Conservation (phyloP, 2,888 invertebrate species). For the Agriotes lineatus region DNA sequence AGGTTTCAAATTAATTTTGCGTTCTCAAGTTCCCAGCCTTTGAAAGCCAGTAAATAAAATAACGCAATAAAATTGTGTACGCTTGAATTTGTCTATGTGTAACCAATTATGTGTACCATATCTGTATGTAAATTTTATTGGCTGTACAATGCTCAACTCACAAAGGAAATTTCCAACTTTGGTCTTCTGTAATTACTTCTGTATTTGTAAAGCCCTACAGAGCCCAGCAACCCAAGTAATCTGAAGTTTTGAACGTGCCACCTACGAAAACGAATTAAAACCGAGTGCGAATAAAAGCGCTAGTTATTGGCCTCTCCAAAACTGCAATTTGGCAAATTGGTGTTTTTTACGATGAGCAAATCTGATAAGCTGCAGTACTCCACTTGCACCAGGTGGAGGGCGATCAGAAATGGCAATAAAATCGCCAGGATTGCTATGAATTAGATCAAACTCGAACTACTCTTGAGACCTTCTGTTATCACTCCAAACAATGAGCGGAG, state of each 20-base stretch:
- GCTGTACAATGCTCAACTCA: slow-evolving; percentile 1
- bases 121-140: slow-evolving; percentile 12
- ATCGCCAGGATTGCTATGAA: no score
- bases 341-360: not conserved
- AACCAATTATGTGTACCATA: not conserved
- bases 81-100: not conserved
- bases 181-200: not conserved
- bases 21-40: no score
- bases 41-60: no score
- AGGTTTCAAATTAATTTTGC: no score
- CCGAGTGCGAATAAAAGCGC: no score
- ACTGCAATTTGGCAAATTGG: no score
- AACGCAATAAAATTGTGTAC: no score
- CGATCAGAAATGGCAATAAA: no score
- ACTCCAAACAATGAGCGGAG: not conserved
- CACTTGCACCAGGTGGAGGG: not conserved
- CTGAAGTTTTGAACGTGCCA: not conserved
- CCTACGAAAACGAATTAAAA: not conserved
- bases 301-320: no score
- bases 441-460: no score
- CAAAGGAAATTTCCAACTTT: slow-evolving; percentile 10
- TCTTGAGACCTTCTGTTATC: not conserved
- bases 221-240: not conserved
- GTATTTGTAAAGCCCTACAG: not conserved
- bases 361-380: no score